Conservation (phyloP, 2,113 vertebrate species). For the Trichechus manatus region DNA sequence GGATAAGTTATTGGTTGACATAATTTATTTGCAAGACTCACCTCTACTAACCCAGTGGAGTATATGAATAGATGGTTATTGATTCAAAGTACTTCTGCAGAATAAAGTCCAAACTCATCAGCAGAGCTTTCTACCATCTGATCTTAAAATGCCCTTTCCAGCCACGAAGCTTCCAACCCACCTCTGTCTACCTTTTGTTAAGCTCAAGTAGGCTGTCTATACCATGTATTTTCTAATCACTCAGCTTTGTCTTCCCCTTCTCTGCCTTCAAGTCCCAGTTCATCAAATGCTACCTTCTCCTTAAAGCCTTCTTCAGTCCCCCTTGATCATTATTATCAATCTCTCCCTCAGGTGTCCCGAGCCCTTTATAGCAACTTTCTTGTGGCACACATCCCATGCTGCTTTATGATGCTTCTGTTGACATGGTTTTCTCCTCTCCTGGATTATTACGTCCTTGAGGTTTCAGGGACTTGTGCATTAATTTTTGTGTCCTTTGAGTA, state of each 20-base stretch:
- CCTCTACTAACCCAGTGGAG: neutral
- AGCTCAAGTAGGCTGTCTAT: neutral
- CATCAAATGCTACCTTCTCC: neutral
- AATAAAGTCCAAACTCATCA: slow-evolving; percentile 21
- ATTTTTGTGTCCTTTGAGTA: neutral
- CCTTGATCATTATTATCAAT: too few species aligned
- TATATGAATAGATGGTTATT: neutral
- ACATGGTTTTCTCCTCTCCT: neutral
- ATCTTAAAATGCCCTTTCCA: neutral
- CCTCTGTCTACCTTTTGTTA: neutral
- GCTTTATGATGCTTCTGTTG: neutral
- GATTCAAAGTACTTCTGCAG: slow-evolving; percentile 42
- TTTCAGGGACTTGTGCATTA: neutral
- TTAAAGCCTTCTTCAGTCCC: neutral
- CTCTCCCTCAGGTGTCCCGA: neutral
- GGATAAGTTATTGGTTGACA: neutral
- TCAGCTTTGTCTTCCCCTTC: neutral
- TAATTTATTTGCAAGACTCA: slow-evolving; percentile 30
- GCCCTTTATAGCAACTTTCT: neutral
- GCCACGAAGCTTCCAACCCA: neutral
- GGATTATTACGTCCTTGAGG: neutral
- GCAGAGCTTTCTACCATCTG: neutral
- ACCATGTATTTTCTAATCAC: neutral
- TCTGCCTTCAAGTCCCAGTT: neutral
- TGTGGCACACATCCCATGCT: neutral